Evolutionary conservation across 1,140 invertebrate genomes (phyloP).

Genomic region (Drosophila tropicalis): DNA sequence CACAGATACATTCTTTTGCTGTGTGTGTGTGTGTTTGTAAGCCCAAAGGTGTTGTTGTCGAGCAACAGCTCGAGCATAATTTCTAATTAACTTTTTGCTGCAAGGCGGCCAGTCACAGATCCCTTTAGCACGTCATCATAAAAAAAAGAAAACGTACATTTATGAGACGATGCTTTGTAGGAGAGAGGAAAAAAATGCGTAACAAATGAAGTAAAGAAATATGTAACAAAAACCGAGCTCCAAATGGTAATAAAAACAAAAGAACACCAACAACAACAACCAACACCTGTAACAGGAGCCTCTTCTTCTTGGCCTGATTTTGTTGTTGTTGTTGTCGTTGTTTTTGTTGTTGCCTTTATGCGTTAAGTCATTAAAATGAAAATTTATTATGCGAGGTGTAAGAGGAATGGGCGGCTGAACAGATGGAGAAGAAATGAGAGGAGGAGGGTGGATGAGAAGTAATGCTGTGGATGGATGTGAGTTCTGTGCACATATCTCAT

Average conservation of each 20-base stretch:
- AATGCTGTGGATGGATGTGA: conserved; percentile 31
- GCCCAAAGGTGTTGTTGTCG: conserved; percentile 57
- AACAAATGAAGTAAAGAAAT: conserved; percentile 76
- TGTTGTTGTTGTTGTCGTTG: conserved; percentile 20
- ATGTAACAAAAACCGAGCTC: conserved; percentile 47
- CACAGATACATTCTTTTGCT: conserved; percentile 15
- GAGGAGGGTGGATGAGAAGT: conserved; percentile 8
- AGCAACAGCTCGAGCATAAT: conserved; percentile 69
- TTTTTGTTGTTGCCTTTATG: conserved; percentile 74
- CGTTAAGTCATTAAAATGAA: conserved; percentile 81
- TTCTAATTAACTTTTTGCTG: conserved; percentile 80
- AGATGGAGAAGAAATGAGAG: not conserved
- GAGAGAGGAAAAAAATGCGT: conserved; percentile 54
- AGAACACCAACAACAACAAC: conserved; percentile 28
- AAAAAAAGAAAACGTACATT: conserved; percentile 77
- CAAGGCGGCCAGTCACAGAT: conserved; percentile 50
- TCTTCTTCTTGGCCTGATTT: conserved; percentile 26
- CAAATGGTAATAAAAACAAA: conserved; percentile 62
- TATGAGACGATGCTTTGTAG: conserved; percentile 59
- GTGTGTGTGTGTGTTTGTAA: conserved; percentile 49
- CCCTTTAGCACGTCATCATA: conserved; percentile 80
- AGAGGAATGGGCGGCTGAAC: conserved; percentile 3
- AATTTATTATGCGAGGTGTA: conserved; percentile 74
- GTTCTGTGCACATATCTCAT: conserved; percentile 69
- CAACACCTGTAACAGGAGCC: conserved; percentile 67